Conservation (phyloP, 2,113 vertebrate species). For the Poecilia latipinna region DNA sequence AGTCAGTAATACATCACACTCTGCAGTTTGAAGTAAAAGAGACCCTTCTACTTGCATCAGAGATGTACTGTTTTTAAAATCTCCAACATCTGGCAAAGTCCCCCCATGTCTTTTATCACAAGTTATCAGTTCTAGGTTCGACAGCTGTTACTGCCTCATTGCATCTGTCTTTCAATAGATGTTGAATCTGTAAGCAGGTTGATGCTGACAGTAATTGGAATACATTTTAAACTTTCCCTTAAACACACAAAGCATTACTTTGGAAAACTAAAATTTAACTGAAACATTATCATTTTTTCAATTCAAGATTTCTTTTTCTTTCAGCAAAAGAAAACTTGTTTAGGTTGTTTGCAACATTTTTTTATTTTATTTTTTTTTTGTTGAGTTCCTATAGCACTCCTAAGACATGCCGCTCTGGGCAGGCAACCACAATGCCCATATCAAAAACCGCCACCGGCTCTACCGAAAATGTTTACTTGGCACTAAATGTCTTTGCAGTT, state of each 20-base stretch:
- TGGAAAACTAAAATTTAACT: too few relatives aligned
- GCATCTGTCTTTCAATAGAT: too few relatives aligned
- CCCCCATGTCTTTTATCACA: neutral
- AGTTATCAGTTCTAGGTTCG: neutral
- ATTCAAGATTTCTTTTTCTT: too few relatives aligned
- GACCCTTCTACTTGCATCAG: neutral
- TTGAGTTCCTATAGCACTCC: too few relatives aligned
- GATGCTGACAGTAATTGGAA: neutral
- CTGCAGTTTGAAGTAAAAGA: conserved; percentile 11
- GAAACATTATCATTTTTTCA: neutral
- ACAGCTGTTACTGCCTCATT: too few relatives aligned
- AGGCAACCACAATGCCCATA: neutral
- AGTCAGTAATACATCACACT: conserved; percentile 26
- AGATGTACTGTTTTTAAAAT: neutral
- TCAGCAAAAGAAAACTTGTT: too few relatives aligned
- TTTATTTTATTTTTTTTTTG: too few relatives aligned
- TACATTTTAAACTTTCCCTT: neutral
- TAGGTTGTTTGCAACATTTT: too few relatives aligned
- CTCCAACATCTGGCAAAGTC: neutral
- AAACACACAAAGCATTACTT: neutral
- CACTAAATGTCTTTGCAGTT: neutral
- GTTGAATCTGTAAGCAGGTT: neutral
- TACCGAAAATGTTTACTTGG: neutral
- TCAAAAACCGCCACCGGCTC: neutral
- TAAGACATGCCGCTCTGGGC: too few relatives aligned